Percentiles rank a stretch among this genome's conserved stretches.
Evolutionary conservation across 2,113 vertebrate genomes (phyloP).

Genomic region (Hyperopisus bebe): DNA sequence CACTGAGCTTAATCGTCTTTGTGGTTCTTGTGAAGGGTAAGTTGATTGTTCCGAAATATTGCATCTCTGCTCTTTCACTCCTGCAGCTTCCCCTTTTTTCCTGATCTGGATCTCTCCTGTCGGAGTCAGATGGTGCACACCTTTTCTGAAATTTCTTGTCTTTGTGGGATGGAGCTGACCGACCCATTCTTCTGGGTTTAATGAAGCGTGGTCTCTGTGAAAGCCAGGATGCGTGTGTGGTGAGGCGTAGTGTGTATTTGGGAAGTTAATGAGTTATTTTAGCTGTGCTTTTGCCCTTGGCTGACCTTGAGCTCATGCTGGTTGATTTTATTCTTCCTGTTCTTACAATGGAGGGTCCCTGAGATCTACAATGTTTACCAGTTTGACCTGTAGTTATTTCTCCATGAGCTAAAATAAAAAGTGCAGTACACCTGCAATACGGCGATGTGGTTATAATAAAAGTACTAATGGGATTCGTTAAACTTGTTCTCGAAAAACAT

Average conservation of each 20-base stretch:
- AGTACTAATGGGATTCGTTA: background rate
- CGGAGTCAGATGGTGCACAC: background rate
- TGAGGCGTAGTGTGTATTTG: background rate
- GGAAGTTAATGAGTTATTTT: constrained; percentile 4
- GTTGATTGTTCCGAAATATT: background rate
- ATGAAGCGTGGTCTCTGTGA: background rate
- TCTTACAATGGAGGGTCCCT: background rate
- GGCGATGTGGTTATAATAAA: background rate
- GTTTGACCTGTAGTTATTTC: background rate
- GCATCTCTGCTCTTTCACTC: background rate
- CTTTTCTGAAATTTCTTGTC: background rate
- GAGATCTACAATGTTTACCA: background rate
- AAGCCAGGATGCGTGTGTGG: background rate
- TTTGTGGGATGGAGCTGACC: background rate
- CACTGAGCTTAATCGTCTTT: background rate
- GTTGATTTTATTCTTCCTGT: background rate
- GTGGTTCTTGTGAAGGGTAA: background rate
- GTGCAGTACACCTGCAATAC: background rate
- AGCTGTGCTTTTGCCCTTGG: background rate
- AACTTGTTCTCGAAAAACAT: background rate
- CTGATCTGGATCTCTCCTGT: background rate
- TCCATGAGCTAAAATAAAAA: background rate
- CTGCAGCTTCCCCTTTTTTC: background rate
- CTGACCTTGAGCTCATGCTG: background rate
- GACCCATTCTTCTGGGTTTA: background rate